Base-by-base conservation (phyloP, 2,113 vertebrate genomes). In the Irena cyanogastra region DNA sequence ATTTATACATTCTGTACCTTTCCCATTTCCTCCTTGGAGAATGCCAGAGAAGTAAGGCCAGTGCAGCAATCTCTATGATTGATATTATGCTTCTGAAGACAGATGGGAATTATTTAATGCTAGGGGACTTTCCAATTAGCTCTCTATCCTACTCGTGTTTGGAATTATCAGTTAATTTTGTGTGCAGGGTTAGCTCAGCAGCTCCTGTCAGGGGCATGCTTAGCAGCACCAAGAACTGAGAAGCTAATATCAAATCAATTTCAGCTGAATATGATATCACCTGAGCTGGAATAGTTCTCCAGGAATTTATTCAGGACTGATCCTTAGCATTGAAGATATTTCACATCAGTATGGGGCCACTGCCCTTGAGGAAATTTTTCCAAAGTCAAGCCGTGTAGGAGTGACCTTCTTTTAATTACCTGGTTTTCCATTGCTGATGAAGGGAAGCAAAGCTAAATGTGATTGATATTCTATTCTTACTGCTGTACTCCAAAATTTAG, bases 71-170 rank as follows among this genome's bases (percentile, higher is more conserved):
- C 5, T 0, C 24, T 35, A 33, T 97, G 93, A 94, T 78, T 90
- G 94, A 94, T 93, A 66, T 30, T 60, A 15, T 21, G 72, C 60
- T 91, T 90, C 47, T 89, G 86, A 94, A 97, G 95, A 94, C 80
- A 83, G 91, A 89, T 94, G 89, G 86, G 86, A 60, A 91, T 94
- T 94, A 93, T 92, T 96, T 91, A 92, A 94, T 94, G 72, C 72
- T 44, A 16, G 72, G 60, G 86, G 83, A 92, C 80, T 93, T 93
- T 89, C 68, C 93, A 87, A 8, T 93, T 94, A 94, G 86, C 22
- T 90, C 59, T 70, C 69, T 71, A 54, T 86, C 42, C 59, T 86
- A 50, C 54, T 41, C 0, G 0, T 64, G 64, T 91, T 89, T 83
- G 74, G 93, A 89, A 89, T 94, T 90, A 87, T 28, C 86, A 60